Percentiles rank a stretch among this genome's conserved stretches.
These are phyloP conservation scores for Sabatieria punctata DNA, from an alignment of 2,888 invertebrate species.

Conservation along the genomic window DNA sequence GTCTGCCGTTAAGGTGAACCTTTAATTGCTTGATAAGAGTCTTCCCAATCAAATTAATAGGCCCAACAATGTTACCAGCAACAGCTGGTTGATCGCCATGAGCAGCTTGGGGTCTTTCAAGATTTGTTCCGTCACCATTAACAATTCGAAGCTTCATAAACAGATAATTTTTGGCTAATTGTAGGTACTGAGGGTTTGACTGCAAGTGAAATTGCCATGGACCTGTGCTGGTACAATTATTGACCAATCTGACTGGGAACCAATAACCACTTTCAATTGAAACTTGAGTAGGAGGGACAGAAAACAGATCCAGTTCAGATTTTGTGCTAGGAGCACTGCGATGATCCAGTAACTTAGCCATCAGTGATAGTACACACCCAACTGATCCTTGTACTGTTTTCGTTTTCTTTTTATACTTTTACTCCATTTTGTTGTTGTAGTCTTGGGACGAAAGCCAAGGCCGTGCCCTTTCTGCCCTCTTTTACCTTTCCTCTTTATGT, in stretches of 20 bases:
- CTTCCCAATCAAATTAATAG: constrained; percentile 4
- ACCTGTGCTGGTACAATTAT: neutral
- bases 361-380: neutral
- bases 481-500: neutral
- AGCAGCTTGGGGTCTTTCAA: neutral
- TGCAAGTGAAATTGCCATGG: constrained; percentile 6
- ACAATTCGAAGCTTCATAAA: constrained; percentile 2
- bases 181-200: neutral
- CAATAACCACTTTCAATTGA: constrained; percentile 2
- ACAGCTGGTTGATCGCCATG: neutral
- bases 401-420: neutral
- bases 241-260: neutral
- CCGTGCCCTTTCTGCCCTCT: neutral
- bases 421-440: neutral
- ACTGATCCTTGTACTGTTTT: neutral
- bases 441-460: neutral
- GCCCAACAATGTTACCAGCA: neutral
- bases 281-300: constrained; percentile 6
- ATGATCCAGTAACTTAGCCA: constrained; percentile 1
- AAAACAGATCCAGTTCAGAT: constrained; percentile 2
- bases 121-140: neutral
- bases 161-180: neutral
- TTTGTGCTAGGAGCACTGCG: neutral
- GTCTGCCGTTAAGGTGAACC: constrained; percentile 1
- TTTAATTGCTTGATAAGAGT: constrained; percentile 7